Evolutionary conservation across 2,113 vertebrate genomes (phyloP), one percentile per base, ranked within the genome.

Genomic region (Leucoraja erinaceus): DNA sequence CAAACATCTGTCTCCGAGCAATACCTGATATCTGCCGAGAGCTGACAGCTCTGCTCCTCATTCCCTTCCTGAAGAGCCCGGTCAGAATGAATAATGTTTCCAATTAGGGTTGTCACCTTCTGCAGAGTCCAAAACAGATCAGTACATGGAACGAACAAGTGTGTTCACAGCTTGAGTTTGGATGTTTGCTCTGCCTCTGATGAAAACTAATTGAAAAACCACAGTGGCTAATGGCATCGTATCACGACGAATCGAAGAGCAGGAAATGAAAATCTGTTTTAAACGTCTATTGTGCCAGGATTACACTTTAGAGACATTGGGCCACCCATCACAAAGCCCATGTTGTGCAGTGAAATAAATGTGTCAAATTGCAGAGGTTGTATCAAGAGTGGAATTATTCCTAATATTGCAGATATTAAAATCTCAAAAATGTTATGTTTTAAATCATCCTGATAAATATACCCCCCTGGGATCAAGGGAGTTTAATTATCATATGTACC

Each of bases 51-150:
- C 59, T 88, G 59, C 83, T 63, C 83, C 61, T 88, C 59, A 63
- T 88, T 66, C 63, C 59, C 61, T 88, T 63, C 83, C 83, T 61
- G 1, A 31, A 63, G 83, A 88, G 59, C n/a, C 4, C 38, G 59
- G 83, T 59, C 83, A 88, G 83, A 66, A 31, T 88, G 83, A 88
- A 88, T 88, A 88, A 88, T 88, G 59, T 63, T 66, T 61, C 59
- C 83, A 88, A 88, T 88, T 88, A 88, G 59, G 61, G 59, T 63
- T 88, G 83, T 88, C 83, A 88, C 83, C n/a, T 88, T 66, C 31
- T 88, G 59, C 12, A 6, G n/a, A 33, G 28, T 63, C n/a, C 28
- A 88, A 88, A 88, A 88, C 83, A 88, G 83, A 88, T 33, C 83
- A 66, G 83, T 66, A 66, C 63, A 88, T 59, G 11, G n/a, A 88